Conservation (phyloP, 1,140 invertebrate species). For the Conopomorpha cramerella region DNA sequence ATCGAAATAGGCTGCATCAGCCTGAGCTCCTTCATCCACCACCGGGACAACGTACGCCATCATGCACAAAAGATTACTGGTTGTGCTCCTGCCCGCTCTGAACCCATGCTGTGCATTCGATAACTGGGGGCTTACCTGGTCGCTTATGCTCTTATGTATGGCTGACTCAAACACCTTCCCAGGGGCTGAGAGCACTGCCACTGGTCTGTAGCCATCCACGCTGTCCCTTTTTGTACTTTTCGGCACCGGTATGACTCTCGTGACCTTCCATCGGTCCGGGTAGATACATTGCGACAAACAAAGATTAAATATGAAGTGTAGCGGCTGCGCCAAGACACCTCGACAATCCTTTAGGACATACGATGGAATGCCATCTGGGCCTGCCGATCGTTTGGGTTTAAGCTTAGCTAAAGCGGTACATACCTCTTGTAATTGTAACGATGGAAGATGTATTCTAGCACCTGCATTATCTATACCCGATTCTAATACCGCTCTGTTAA, state of each 20-base stretch:
- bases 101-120: background rate
- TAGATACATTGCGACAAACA: background rate
- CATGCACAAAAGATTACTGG: no score
- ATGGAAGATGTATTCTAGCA: background rate
- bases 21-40: no score
- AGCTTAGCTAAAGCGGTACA: background rate
- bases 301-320: background rate
- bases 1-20: no score
- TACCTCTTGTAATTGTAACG: background rate
- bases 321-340: background rate
- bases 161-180: background rate
- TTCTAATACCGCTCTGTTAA: background rate
- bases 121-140: background rate
- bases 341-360: background rate
- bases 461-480: background rate
- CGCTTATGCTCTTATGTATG: background rate
- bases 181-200: background rate
- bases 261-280: background rate
- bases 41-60: no score
- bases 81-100: background rate
- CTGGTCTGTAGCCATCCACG: background rate
- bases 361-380: background rate
- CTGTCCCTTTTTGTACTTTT: background rate
- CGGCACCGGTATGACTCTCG: background rate
- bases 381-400: background rate